Evolutionary conservation across 2,797 vertebrate genomes (phyloP), one percentile per base, ranked within the genome.

Genomic region (Alauda arvensis): DNA sequence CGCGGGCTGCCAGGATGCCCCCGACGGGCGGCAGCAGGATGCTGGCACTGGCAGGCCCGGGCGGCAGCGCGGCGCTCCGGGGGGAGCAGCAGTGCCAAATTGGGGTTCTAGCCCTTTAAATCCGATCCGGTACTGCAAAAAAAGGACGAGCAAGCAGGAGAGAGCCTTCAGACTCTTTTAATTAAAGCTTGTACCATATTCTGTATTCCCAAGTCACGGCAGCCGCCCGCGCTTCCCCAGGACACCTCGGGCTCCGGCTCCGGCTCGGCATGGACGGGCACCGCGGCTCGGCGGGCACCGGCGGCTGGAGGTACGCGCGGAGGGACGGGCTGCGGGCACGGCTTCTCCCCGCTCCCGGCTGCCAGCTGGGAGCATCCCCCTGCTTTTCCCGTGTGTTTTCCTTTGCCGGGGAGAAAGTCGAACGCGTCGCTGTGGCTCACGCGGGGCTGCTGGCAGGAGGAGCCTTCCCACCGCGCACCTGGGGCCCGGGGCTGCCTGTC

Each of bases 21-120:
- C 68, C 3, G 29, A 68, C 4, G 46, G 84, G 77, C 8, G 10
- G 60, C 16, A 21, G 82, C 65, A 80, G 3, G 14, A 69, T 60
- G 88, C 52, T 49, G 81, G 76, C 55, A 5, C 89, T 57, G 79
- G 14, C 84, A 74, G 91, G 89, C 90, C 76, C 0, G 78, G 71
- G 46, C 7, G 2, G 60, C 49, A 75, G n/a, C 88, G 24, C 70
- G 55, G 89, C 15, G 7, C 72, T 92, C 82, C 77, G 25, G 8
- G 69, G 89, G 91, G 84, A 91, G 94, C 91, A 69, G 52, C 56
- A 20, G 13, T 13, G n/a, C 82, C 93, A 76, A 96, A 96, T 92
- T 93, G 94, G 94, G 95, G 89, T 96, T 96, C 95, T 96, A 97
- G 96, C 96, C 95, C 96, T 97, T 97, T 97, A 97, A 97, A 97